A percentile compares a stretch with the other conserved stretches of the same genome.
Conservation (phyloP, 1,140 invertebrate species). For the Drosophila sucinea region DNA sequence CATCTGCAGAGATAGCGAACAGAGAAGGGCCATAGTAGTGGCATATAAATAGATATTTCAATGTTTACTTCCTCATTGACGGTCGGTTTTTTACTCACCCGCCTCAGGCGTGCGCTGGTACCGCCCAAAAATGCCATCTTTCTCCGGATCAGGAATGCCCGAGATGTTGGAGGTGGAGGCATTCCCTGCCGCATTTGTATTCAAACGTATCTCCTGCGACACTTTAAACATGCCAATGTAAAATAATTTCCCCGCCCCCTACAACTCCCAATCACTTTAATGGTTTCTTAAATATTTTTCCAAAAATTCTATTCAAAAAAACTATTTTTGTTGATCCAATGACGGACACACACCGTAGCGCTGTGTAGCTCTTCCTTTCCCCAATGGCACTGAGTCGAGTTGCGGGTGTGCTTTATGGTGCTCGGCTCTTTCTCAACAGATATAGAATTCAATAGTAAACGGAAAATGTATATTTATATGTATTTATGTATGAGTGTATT, state of each 20-base stretch:
- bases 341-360: slow-evolving; percentile 27
- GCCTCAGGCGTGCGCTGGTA: slow-evolving; percentile 80
- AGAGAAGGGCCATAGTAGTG: background rate
- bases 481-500: slow-evolving; percentile 21
- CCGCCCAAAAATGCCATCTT: slow-evolving; percentile 74
- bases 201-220: slow-evolving; percentile 79
- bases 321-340: slow-evolving; percentile 40
- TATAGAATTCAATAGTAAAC: slow-evolving; percentile 23
- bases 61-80: slow-evolving; percentile 56
- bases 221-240: slow-evolving; percentile 72
- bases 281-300: slow-evolving; percentile 39
- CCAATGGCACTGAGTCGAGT: slow-evolving; percentile 51
- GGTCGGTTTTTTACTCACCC: slow-evolving; percentile 62
- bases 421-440: slow-evolving; percentile 22
- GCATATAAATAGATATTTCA: slow-evolving; percentile 59
- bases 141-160: slow-evolving; percentile 51
- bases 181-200: slow-evolving; percentile 46
- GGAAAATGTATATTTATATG: background rate
- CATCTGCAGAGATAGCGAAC: slow-evolving; percentile 47
- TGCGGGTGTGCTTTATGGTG: slow-evolving; percentile 2
- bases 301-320: slow-evolving; percentile 8
- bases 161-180: slow-evolving; percentile 12
- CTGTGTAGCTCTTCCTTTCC: slow-evolving; percentile 42
- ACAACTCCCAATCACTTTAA: slow-evolving; percentile 27
- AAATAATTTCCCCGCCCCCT: slow-evolving; percentile 7